Evolutionary conservation across 2,797 vertebrate species (phyloP), one percentile per base, ranked within the genome.

Genomic region (Rachycentron canadum): DNA sequence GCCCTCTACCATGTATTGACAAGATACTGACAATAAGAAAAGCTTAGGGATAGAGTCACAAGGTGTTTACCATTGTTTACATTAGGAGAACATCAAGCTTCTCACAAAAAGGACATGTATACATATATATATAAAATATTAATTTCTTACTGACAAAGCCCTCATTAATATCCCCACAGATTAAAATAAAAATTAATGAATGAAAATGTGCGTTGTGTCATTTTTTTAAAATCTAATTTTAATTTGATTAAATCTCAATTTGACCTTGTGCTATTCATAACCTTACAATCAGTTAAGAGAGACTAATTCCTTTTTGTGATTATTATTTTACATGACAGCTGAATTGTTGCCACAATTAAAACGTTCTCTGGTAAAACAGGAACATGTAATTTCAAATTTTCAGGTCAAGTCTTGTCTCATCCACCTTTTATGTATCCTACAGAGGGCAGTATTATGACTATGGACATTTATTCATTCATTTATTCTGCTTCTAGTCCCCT

Each of bases 371-470:
- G 21, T 65, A 69, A 70, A 83, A 72, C 5, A 62, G 66, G 60
- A 79, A 75, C 67, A 83, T 38, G 63, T 66, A 68, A 43, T 82
- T 76, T 69, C 9, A 53, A 16, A 49, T 16, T 82, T 71, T 41
- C 62, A 76, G 79, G 65, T 82, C 58, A 79, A 61, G 71, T 64
- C 64, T 58, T 14, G 56, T 61, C 49, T 68, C 41, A 21, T 53
- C 64, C 61, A 76, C 60, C 63, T 68, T 40, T 41, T 50, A 65
- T 83, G 36, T 43, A 69, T 57, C 86, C 89, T 87, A 84, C 40
- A 91, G 89, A 89, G 86, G 86, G 89, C 90, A 90, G 85, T 74
- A 79, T 75, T 71, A 61, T 64, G 68, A 81, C 71, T 52, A 9
- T 55, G 12, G 16, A 59, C 30, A 73, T 50, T 43, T 68, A 72